phyloP scores from a whole-genome alignment of 2,797 vertebrate genomes.

The Malurus splendens region DNA sequence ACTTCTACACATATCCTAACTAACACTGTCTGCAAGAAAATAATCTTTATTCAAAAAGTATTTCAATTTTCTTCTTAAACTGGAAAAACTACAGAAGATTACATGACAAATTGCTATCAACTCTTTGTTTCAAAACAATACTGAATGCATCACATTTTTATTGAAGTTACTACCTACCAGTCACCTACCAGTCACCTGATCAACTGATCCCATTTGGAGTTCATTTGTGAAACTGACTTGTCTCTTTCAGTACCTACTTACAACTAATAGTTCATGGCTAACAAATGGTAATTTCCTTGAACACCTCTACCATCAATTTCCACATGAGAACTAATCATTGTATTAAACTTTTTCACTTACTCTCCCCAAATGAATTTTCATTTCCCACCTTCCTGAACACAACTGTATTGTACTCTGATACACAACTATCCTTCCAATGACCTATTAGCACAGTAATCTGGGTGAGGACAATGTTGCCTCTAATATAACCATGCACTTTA shows the following conservation, averaged over 20 bases:
- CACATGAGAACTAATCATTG: neutral
- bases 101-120: neutral
- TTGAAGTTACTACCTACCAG: neutral
- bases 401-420: neutral
- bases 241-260: neutral
- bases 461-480: neutral
- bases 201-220: neutral
- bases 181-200: neutral
- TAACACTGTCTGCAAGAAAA: neutral
- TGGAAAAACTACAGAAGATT: neutral
- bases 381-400: neutral
- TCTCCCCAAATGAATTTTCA: neutral
- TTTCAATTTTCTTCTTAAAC: neutral
- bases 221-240: neutral
- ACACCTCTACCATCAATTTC: neutral
- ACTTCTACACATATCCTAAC: neutral
- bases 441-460: neutral
- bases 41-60: neutral
- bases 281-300: neutral
- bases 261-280: neutral
- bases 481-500: neutral
- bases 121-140: neutral
- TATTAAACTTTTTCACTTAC: neutral
- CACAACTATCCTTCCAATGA: neutral
- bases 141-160: neutral